Percentiles rank a stretch among this genome's conserved stretches.
These are phyloP conservation scores for Fregetta grallaria DNA, from an alignment of 2,113 vertebrate genomes.

Conservation along the genomic window DNA sequence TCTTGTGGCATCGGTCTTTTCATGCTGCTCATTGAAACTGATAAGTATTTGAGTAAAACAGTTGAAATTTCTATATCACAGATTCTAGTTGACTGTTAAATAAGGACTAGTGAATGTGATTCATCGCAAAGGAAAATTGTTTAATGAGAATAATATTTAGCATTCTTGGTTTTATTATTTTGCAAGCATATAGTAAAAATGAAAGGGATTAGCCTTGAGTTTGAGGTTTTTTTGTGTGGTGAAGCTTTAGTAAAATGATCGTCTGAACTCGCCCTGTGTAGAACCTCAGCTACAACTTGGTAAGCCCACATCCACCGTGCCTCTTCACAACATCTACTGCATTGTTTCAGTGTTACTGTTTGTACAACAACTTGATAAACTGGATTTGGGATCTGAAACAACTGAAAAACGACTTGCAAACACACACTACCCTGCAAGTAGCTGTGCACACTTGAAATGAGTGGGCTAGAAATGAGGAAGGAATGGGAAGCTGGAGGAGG, in stretches of 20 bases:
- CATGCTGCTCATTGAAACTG: neutral
- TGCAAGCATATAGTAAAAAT: neutral
- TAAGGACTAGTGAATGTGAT: neutral
- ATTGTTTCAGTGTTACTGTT: neutral
- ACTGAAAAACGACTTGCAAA: neutral
- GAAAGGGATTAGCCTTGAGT: neutral
- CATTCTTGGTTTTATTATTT: neutral
- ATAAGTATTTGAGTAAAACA: neutral
- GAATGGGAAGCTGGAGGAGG: neutral
- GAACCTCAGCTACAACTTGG: neutral
- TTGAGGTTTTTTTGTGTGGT: neutral
- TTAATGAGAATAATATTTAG: neutral
- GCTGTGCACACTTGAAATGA: neutral
- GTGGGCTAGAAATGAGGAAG: neutral
- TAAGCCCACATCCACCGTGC: neutral
- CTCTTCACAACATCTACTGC: neutral
- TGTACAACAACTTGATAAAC: neutral
- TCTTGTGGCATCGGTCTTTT: neutral
- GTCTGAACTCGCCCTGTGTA: neutral
- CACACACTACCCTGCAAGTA: neutral
- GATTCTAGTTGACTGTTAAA: neutral
- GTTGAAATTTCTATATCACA: neutral
- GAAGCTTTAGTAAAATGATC: neutral
- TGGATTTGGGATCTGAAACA: neutral
- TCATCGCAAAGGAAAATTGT: neutral